phyloP scores from a whole-genome alignment of 2,113 vertebrate species.

The Hydrochoerus hydrochaeris region DNA sequence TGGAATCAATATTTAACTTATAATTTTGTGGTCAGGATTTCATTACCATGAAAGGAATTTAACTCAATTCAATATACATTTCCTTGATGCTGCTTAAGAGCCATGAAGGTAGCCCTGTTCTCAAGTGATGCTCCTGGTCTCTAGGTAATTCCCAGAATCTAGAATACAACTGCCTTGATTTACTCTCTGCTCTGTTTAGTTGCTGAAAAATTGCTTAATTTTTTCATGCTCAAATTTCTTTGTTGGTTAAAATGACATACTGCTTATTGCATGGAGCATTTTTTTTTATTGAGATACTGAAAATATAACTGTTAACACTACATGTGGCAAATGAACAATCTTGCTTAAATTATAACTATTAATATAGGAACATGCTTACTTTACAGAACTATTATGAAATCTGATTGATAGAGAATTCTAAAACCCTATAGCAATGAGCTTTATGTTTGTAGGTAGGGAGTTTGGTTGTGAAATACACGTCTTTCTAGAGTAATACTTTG shows the following conservation, averaged over 20 bases:
- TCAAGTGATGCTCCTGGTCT: neutral
- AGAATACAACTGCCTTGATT: neutral
- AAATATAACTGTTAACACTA: neutral
- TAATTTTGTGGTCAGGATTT: conserved; percentile 52
- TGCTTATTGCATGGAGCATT: neutral
- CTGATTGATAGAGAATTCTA: neutral
- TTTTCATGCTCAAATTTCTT: neutral
- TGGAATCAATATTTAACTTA: conserved; percentile 35
- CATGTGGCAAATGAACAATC: neutral
- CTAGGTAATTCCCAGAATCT: neutral
- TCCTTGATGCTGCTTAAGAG: neutral
- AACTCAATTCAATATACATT: conserved; percentile 46
- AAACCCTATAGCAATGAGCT: neutral
- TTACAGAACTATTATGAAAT: conserved; percentile 5
- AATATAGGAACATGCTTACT: neutral
- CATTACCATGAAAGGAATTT: conserved; percentile 47
- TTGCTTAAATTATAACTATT: neutral
- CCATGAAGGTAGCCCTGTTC: neutral
- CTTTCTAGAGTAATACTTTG: neutral
- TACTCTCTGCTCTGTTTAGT: neutral
- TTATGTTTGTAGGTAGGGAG: neutral
- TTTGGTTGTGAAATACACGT: neutral
- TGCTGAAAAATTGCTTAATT: neutral
- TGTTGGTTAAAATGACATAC: neutral
- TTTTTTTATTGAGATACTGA: conserved; percentile 14